phyloP scores from a whole-genome alignment of 1,140 invertebrate genomes.

The Mamestra configurata region DNA sequence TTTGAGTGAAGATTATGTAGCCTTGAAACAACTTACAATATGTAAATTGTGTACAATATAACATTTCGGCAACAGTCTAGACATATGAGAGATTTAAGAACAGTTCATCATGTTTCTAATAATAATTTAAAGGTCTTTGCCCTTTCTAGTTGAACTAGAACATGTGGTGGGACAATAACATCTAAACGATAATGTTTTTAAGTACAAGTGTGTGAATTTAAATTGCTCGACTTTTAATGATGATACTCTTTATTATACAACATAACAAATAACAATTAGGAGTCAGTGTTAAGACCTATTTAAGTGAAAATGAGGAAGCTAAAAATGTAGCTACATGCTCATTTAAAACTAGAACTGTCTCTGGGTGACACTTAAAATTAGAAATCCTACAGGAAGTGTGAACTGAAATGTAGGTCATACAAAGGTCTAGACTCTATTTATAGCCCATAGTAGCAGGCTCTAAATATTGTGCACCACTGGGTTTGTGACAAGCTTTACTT shows the following conservation, averaged over 20 bases:
- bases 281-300: slow-evolving; percentile 3
- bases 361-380: slow-evolving; percentile 70
- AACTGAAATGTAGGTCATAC: slow-evolving; percentile 72
- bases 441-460: slow-evolving; percentile 50
- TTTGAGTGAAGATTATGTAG: slow-evolving; percentile 41
- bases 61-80: not conserved
- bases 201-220: no score
- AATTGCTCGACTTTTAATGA: not conserved
- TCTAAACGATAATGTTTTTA: not conserved
- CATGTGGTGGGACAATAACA: slow-evolving; percentile 8
- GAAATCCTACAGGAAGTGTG: slow-evolving; percentile 73
- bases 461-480: slow-evolving; percentile 18
- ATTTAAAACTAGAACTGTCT: slow-evolving; percentile 63
- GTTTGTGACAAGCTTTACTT: slow-evolving; percentile 23
- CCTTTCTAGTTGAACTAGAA: not conserved
- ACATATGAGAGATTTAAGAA: not conserved
- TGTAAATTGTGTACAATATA: slow-evolving; percentile 25
- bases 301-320: slow-evolving; percentile 33
- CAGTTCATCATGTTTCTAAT: slow-evolving; percentile 13
- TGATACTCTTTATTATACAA: not conserved
- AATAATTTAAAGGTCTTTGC: slow-evolving; percentile 28
- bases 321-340: slow-evolving; percentile 43
- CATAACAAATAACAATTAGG: no score
- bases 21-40: slow-evolving; percentile 36
- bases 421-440: slow-evolving; percentile 72